Base-by-base conservation (phyloP, 2,888 invertebrate genomes). In the Drosophila flavopinicola region DNA sequence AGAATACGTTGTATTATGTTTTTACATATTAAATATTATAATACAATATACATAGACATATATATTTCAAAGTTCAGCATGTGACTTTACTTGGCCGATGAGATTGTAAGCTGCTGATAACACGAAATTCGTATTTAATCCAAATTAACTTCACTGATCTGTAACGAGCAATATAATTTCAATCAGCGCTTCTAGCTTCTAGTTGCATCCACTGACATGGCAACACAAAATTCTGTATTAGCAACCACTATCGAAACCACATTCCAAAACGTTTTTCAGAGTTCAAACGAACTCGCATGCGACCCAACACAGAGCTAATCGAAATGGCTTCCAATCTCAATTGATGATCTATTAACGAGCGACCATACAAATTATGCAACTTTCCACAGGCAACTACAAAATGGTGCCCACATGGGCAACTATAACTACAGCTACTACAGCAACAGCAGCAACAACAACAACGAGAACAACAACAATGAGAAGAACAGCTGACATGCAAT, bases 331-430 rank as follows among this genome's bases (percentile, higher is more conserved):
- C 57, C 74, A 85, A 80, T 80, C 85, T 78, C 85, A 72, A 78
- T 82, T 66, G 80, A 69, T 68, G 85, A 80, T 80, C 80, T 78
- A 70, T 80, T 85, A 78, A 83, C 85, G 69, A 83, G 76, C 47
- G 59, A 20, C 76, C 76, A 76, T 83, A 83, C 57, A 85, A 80
- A 80, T 80, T 85, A 80, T 85, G 83, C 83, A 85, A 72, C 79
- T 68, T 54, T 67, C 58, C 51, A 54, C 35, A 38, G 63, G 2
- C 74, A 61, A 57, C 75, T 52, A 82, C 71, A 86, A 86, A 86
- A 80, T 86, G 80, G 84, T 77, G 84, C 53, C 65, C 75, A 66
- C 70, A 66, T 60, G 35, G 44, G n/a, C 41, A 58, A 51, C 59
- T 33, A 47, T 39, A 27, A 24, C 25, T 48, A 23, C 47, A 37